Percentiles rank a stretch among this genome's conserved stretches.
These are phyloP conservation scores for Agapornis canus DNA, from an alignment of 2,797 vertebrate species.

Conservation along the genomic window DNA sequence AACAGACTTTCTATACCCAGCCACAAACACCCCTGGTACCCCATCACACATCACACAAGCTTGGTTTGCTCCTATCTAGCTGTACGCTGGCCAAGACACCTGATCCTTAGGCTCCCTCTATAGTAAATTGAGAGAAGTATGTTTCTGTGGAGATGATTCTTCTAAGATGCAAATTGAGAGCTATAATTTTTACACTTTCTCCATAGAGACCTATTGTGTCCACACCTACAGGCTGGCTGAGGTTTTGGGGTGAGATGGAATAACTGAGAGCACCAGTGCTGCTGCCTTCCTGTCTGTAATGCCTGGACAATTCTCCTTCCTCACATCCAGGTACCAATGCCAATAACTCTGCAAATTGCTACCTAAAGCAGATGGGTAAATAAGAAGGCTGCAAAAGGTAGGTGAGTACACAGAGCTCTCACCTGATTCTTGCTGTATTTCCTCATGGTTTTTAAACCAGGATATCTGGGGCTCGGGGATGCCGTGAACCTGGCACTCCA, in stretches of 20 bases:
- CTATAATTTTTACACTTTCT: neutral
- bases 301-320: neutral
- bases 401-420: slow-evolving; percentile 53
- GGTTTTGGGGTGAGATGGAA: neutral
- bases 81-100: neutral
- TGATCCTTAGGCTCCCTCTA: neutral
- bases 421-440: slow-evolving; percentile 88
- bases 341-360: neutral
- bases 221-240: neutral
- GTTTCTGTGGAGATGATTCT: neutral
- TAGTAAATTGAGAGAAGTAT: neutral
- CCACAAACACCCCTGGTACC: neutral
- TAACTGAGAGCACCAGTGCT: fast-evolving
- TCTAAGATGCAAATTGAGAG: neutral
- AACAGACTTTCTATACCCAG: neutral
- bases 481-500: slow-evolving; percentile 84
- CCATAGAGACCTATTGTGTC: fast-evolving
- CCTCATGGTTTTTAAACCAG: slow-evolving; percentile 90
- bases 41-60: fast-evolving
- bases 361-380: neutral
- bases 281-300: neutral
- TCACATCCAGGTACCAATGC: fast-evolving
- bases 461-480: slow-evolving; percentile 85
- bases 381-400: neutral
- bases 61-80: neutral